Conservation (phyloP, 2,113 vertebrate species). For the Pseudorectes ferrugineus region DNA sequence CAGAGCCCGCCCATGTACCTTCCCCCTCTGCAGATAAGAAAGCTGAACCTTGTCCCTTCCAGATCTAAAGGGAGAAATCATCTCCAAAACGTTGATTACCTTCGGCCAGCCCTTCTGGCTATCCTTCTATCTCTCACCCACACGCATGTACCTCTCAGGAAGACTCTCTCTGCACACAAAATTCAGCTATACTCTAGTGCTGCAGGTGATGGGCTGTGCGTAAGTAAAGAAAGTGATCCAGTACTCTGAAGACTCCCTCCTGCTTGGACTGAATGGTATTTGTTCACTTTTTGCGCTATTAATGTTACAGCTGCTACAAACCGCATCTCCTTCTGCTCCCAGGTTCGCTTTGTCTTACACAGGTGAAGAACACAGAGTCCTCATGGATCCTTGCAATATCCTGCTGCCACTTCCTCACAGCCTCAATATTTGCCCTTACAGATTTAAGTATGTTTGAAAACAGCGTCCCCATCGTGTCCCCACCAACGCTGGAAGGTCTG, state of each 20-base stretch:
- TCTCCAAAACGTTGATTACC: constrained; percentile 5
- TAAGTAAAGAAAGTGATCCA: not conserved
- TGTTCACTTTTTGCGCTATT: not conserved
- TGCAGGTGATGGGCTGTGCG: not conserved
- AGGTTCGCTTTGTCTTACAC: not conserved
- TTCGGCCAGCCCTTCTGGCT: not conserved
- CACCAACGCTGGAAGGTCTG: not conserved
- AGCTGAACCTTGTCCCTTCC: constrained; percentile 46
- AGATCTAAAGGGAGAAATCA: constrained; percentile 28
- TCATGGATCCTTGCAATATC: not conserved
- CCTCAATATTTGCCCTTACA: not conserved
- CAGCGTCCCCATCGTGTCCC: fast-evolving
- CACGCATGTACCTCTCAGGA: not conserved
- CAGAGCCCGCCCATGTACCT: not conserved
- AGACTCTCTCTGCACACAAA: not conserved
- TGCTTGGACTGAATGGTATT: not conserved
- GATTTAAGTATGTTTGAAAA: not conserved
- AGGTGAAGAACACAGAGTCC: not conserved
- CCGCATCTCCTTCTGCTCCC: not conserved
- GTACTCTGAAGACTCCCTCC: not conserved
- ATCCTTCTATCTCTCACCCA: not conserved
- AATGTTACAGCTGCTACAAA: not conserved
- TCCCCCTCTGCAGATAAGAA: constrained; percentile 39
- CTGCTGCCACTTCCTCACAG: not conserved
- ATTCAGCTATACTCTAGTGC: not conserved